phyloP scores from a whole-genome alignment of 1,140 invertebrate genomes.

The Calliphora vicina region DNA sequence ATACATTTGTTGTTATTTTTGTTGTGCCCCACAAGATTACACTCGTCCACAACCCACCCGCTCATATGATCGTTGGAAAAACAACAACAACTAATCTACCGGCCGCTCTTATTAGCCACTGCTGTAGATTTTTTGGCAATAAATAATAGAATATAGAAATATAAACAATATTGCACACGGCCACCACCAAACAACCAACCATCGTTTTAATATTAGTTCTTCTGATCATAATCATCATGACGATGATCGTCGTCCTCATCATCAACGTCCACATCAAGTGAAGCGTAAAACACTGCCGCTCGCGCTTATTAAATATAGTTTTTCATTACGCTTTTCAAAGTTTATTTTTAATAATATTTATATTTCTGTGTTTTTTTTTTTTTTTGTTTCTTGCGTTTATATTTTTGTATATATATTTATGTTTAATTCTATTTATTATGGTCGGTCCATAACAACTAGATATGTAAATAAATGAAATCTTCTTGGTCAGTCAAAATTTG shows the following conservation, averaged over 20 bases:
- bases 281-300: slow-evolving; percentile 27
- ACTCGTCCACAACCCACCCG: not conserved
- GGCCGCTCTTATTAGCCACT: slow-evolving; percentile 40
- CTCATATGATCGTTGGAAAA: not conserved
- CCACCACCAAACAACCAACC: slow-evolving; percentile 44
- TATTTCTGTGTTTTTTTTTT: not conserved
- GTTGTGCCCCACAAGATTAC: not conserved
- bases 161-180: slow-evolving; percentile 64
- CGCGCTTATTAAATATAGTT: slow-evolving; percentile 32
- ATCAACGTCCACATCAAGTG: not conserved
- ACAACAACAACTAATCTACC: slow-evolving; percentile 32
- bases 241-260: not conserved
- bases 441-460: not conserved
- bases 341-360: not conserved
- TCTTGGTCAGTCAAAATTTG: not conserved
- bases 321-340: slow-evolving; percentile 7
- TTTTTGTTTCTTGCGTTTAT: not conserved
- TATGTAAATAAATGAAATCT: not conserved
- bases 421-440: not conserved
- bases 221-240: not conserved
- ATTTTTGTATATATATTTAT: not conserved
- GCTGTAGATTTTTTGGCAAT: slow-evolving; percentile 40
- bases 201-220: slow-evolving; percentile 1
- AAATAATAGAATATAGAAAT: slow-evolving; percentile 43
- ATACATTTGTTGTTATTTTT: not conserved